Percentiles rank a stretch among this genome's conserved stretches.
phyloP scores from a whole-genome alignment of 2,888 invertebrate species.

The Thysanoteuthis rhombus region DNA sequence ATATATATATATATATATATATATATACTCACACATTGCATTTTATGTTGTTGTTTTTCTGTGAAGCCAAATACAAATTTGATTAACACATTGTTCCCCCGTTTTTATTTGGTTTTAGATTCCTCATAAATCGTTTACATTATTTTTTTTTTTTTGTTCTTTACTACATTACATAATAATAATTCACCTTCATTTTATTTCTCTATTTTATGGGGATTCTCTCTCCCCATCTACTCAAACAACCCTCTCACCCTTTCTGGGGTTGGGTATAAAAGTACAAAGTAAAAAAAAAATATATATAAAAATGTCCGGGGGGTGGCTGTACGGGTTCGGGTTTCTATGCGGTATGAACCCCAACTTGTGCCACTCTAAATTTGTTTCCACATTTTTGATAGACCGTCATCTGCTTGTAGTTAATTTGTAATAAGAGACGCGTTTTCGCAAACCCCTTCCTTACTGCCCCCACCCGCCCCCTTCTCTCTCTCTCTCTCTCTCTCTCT shows the following conservation, averaged over 20 bases:
- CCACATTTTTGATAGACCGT: slow-evolving; percentile 14
- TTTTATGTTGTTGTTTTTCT: not conserved
- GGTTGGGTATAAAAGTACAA: not conserved
- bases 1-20: too few species aligned
- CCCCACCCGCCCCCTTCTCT: not conserved
- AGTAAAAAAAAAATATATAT: too few species aligned
- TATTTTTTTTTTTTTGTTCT: not conserved
- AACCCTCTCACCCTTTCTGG: not conserved
- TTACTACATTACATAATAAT: not conserved
- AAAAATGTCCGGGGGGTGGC: not conserved
- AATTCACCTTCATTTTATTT: not conserved
- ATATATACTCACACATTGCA: too few species aligned
- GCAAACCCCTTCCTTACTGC: not conserved
- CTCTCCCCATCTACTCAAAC: not conserved
- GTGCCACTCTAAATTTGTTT: slow-evolving; percentile 16
- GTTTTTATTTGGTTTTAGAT: not conserved
- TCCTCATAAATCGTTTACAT: not conserved
- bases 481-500: not conserved
- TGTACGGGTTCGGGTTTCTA: not conserved
- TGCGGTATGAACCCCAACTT: not conserved
- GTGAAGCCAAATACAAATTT: not conserved
- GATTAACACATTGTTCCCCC: not conserved
- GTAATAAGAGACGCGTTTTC: not conserved
- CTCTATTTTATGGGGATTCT: too few species aligned
- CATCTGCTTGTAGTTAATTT: slow-evolving; percentile 25